phyloP scores from a whole-genome alignment of 2,888 invertebrate species.

The Xestia rhomboidea region DNA sequence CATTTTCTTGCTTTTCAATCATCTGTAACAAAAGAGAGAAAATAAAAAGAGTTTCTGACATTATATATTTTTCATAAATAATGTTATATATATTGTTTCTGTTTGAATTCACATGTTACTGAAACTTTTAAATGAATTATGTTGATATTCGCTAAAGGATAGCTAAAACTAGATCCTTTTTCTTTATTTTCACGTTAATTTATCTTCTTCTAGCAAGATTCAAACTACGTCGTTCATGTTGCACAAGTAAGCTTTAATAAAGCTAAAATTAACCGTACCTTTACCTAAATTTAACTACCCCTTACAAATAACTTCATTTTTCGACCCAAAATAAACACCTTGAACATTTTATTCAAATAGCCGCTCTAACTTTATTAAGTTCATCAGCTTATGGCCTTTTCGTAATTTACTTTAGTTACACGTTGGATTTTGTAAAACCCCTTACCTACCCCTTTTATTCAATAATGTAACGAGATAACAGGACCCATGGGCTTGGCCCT shows the following conservation, averaged over 20 bases:
- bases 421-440: constrained; percentile 77
- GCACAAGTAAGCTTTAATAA: not conserved
- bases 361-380: constrained; percentile 67
- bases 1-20: constrained; percentile 73
- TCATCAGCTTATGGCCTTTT: constrained; percentile 68
- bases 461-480: constrained; percentile 78
- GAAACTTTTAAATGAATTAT: not conserved
- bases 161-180: not conserved
- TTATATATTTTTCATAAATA: not conserved
- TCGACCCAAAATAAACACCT: constrained; percentile 57
- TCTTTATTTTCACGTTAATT: not conserved
- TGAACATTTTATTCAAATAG: constrained; percentile 60
- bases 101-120: not conserved
- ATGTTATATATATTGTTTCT: not conserved
- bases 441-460: constrained; percentile 75
- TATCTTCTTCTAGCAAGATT: not conserved
- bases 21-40: constrained; percentile 77
- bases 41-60: not conserved
- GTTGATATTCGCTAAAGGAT: too few species aligned
- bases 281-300: constrained; percentile 37
- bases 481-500: constrained; percentile 70
- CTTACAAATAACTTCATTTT: constrained; percentile 52
- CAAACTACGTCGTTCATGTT: not conserved
- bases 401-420: constrained; percentile 75
- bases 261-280: constrained; percentile 31